Evolutionary conservation across 2,888 invertebrate species (phyloP).

Genomic region (Deilephila porcellus): DNA sequence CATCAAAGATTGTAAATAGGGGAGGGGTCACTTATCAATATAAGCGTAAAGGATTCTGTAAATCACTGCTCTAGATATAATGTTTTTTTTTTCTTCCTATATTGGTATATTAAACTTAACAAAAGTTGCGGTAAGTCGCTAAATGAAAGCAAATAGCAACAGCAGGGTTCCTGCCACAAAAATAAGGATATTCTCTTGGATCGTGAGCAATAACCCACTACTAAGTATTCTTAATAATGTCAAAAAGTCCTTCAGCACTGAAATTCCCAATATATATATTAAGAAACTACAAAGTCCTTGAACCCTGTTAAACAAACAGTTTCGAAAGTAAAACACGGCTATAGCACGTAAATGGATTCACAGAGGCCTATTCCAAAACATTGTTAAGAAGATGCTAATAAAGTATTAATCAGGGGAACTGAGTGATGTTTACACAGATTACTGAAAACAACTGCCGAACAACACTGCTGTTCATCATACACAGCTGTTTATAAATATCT

Average conservation of each 20-base stretch:
- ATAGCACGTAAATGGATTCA: background rate
- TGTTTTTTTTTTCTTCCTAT: too few species aligned
- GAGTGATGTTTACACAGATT: slow-evolving; percentile 20
- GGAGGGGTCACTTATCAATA: background rate
- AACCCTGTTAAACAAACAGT: too few species aligned
- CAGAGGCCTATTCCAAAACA: slow-evolving; percentile 12
- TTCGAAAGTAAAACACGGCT: slow-evolving; percentile 29
- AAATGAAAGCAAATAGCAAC: too few species aligned
- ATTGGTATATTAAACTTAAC: too few species aligned
- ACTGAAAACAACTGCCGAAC: slow-evolving; percentile 10
- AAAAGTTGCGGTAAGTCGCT: too few species aligned
- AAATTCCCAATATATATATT: too few species aligned
- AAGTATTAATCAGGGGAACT: background rate
- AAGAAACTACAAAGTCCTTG: too few species aligned
- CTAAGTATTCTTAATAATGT: too few species aligned
- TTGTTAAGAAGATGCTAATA: slow-evolving; percentile 13
- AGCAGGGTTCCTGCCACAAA: too few species aligned
- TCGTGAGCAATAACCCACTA: too few species aligned
- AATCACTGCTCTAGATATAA: background rate
- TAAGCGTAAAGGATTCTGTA: background rate
- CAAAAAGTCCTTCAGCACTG: too few species aligned
- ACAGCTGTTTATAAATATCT: background rate
- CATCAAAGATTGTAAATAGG: background rate
- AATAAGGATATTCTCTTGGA: too few species aligned
- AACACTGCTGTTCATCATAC: slow-evolving; percentile 1